Conservation (phyloP, 2,888 invertebrate species). For the Rhyacophila evoluta region DNA sequence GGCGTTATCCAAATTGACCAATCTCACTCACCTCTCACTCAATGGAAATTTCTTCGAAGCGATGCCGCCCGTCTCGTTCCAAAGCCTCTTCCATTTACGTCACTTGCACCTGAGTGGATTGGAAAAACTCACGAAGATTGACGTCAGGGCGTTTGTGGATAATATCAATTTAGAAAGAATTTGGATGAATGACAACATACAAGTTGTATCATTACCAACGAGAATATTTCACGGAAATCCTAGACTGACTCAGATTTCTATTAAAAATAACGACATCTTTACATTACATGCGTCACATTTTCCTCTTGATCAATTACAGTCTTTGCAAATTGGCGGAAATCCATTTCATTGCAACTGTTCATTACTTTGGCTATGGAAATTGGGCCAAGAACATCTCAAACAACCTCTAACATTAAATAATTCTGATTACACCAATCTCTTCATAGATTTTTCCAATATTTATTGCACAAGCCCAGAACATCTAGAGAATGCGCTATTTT, state of each 20-base stretch:
- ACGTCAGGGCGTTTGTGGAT: slow-evolving; percentile 85
- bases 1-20: slow-evolving; percentile 81
- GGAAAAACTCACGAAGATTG: slow-evolving; percentile 76
- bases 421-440: slow-evolving; percentile 61
- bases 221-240: slow-evolving; percentile 88
- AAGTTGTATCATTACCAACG: slow-evolving; percentile 80
- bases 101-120: slow-evolving; percentile 80
- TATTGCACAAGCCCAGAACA: slow-evolving; percentile 72
- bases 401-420: slow-evolving; percentile 39
- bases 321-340: slow-evolving; percentile 83
- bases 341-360: slow-evolving; percentile 90
- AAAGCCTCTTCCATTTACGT: slow-evolving; percentile 85
- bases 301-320: slow-evolving; percentile 82
- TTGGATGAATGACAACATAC: slow-evolving; percentile 82
- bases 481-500: slow-evolving; percentile 67
- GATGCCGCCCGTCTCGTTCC: slow-evolving; percentile 82
- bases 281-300: slow-evolving; percentile 85
- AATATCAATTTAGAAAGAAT: slow-evolving; percentile 85
- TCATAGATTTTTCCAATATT: slow-evolving; percentile 72
- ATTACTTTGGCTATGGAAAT: slow-evolving; percentile 86
- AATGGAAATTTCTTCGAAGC: slow-evolving; percentile 83
- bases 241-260: slow-evolving; percentile 79
- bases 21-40: slow-evolving; percentile 80
- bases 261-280: slow-evolving; percentile 80
- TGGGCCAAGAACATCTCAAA: slow-evolving; percentile 60